Conservation (phyloP, 2,113 vertebrate species). For the Chiloscyllium plagiosum region DNA sequence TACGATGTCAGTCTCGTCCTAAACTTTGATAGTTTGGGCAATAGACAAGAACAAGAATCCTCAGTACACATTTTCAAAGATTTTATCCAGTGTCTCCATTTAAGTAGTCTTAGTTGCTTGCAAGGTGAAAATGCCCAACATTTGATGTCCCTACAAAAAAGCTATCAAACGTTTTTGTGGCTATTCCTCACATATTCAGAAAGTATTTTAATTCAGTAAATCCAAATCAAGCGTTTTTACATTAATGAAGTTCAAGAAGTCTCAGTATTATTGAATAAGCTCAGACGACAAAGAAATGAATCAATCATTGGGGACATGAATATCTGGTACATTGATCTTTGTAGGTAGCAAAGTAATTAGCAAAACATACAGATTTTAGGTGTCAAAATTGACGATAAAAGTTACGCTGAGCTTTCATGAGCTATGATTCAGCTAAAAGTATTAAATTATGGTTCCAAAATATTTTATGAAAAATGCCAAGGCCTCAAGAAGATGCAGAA, state of each 20-base stretch:
- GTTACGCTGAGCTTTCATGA: neutral
- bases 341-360: neutral
- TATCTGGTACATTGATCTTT: too few species aligned
- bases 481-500: neutral
- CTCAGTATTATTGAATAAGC: neutral
- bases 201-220: too few species aligned
- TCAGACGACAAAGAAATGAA: neutral
- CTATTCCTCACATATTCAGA: neutral
- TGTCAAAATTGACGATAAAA: neutral
- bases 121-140: neutral
- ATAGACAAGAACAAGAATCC: neutral
- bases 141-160: neutral
- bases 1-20: neutral
- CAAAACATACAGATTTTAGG: neutral
- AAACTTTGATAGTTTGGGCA: neutral
- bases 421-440: neutral
- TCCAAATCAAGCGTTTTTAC: too few species aligned
- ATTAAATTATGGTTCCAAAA: too few species aligned
- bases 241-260: neutral
- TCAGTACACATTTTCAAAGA: neutral
- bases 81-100: neutral
- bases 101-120: neutral
- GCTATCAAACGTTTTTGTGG: neutral
- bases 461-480: neutral
- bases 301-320: neutral